phyloP scores from a whole-genome alignment of 2,888 invertebrate genomes.

The Cyclophora punctaria region DNA sequence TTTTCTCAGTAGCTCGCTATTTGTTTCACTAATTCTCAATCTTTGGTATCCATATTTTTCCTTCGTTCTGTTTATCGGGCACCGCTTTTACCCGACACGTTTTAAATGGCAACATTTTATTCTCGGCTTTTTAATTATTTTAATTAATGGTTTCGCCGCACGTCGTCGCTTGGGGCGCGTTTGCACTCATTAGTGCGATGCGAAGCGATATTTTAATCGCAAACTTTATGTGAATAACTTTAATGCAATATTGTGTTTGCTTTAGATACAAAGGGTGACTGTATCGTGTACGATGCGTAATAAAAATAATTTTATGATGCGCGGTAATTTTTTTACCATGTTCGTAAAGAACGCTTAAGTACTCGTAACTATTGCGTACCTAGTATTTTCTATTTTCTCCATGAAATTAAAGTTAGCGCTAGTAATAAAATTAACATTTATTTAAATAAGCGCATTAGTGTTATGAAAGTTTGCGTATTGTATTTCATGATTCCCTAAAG shows the following conservation, averaged over 20 bases:
- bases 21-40: slow-evolving; percentile 40
- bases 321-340: too few species aligned
- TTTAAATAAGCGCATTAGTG: too few species aligned
- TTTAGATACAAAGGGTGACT: not conserved
- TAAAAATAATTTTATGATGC: too few species aligned
- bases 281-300: not conserved
- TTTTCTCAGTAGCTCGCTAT: slow-evolving; percentile 48
- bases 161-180: slow-evolving; percentile 21
- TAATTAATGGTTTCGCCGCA: slow-evolving; percentile 47
- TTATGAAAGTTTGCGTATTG: too few species aligned
- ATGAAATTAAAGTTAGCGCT: too few species aligned
- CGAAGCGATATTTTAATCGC: slow-evolving; percentile 17
- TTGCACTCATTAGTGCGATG: slow-evolving; percentile 20
- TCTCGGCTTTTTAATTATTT: slow-evolving; percentile 45
- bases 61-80: slow-evolving; percentile 42
- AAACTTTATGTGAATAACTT: slow-evolving; percentile 8
- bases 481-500: too few species aligned
- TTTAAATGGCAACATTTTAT: slow-evolving; percentile 39
- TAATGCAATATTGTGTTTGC: not conserved
- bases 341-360: too few species aligned
- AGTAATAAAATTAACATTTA: too few species aligned
- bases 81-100: slow-evolving; percentile 38
- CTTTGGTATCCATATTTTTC: slow-evolving; percentile 43
- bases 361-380: too few species aligned
- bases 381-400: too few species aligned